Base-by-base conservation (phyloP, 2,888 invertebrate genomes). In the Caenorhabditis wallacei region DNA sequence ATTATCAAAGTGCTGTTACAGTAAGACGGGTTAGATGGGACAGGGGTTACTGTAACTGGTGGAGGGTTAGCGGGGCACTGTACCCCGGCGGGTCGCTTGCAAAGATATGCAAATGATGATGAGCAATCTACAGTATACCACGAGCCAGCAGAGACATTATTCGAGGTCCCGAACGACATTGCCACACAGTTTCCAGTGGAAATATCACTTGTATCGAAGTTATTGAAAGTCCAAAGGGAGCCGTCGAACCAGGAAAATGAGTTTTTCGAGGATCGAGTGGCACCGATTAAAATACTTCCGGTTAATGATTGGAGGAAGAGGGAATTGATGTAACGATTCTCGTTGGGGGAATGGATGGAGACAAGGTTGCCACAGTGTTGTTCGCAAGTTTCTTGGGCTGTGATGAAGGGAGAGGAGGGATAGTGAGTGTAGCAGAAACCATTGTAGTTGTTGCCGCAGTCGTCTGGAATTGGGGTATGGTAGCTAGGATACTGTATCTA, bases 301-400 rank as follows among this genome's bases (percentile, higher is more conserved):
- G 24, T 8, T n/a, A 0, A 4, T 3, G 35, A 35, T 11, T 53
- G 59, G n/a, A 51, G 22, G 37, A 46, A 22, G 2, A 59, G 46
- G 26, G 46, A 26, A 2, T 26, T 61, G 18, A 72, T 16, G 43
- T 51, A 72, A 5, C 72, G 57, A 11, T 53, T 53, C 37, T 71
- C 72, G 30, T 72, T 72, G 10, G 20, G 18, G 0, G 72, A 72
- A 26, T 53, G 61, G 13, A 72, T 43, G 10, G 72, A 61, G 24
- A 48, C 72, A 1, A 72, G 59, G 37, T 59, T 59, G 20, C 37
- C 40, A 20, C 59, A 57, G 8, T 13, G 0, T 2, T 35, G 13
- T 10, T 72, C 61, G 10, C 72, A 72, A 26, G 26, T 37, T 1
- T 24, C 26, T 13, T 72, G 61, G 7, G 59, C 59, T 1, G 7